Evolutionary conservation across 2,888 invertebrate genomes (phyloP), one percentile per base, ranked within the genome.

Genomic region (Theristus sp.): DNA sequence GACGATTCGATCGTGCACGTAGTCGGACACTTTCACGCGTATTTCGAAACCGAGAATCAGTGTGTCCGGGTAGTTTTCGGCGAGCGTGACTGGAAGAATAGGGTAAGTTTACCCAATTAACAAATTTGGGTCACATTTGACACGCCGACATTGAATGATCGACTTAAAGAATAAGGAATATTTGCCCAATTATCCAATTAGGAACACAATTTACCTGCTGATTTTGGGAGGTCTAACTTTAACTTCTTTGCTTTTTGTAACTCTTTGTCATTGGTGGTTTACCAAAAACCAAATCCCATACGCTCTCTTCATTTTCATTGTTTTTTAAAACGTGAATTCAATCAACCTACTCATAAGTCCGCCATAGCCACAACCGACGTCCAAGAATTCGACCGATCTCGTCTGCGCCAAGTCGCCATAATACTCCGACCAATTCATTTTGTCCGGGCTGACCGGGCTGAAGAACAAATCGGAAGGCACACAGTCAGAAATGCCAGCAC

Each of bases 351-450:
- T 84, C 67, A 90, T 75, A 61, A 98, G 79, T 20, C 98, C 96
- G 30, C 96, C 96, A 79, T 96, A 98, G 1, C 98, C 98, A 79
- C 98, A 98, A 0, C 98, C 98, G 68, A 98, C 82, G 76, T 98
- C 98, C 29, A 88, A 84, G 78, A 93, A 93, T 74, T 91, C 86
- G 0, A 98, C 86, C 65, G 62, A 49, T 20, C 46, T 25, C 24
- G 52, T 62, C 1, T 60, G 46, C 0, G 64, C 61, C 38, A 62
- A 63, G 63, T 77, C 75, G 1, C 89, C 87, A 75, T 86, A 96
- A 54, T 86, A 78, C 24, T 75, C 71, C 26, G 81, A 80, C 96
- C 96, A 98, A 71, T 91, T 82, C 81, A 90, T 88, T 49, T 81
- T 80, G 68, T 83, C 81, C 1, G 94, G 93, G 65, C 82, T 81